Conservation (phyloP, 2,113 vertebrate species). For the Stictonetta naevosa region DNA sequence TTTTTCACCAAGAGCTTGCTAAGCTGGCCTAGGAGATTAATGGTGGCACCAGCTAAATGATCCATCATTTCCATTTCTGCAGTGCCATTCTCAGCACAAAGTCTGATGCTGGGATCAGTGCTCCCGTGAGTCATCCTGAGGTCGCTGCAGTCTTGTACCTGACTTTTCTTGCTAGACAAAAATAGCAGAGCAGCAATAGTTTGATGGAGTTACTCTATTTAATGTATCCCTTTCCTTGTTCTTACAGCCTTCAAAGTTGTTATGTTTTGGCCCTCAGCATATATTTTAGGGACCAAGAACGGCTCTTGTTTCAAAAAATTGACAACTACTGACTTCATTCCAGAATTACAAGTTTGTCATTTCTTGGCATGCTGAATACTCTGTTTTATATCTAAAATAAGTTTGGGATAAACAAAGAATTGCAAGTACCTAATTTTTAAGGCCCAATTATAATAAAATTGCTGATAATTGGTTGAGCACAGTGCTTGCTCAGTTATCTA, state of each 20-base stretch:
- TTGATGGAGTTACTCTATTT: neutral
- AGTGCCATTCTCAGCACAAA: neutral
- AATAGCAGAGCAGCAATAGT: neutral
- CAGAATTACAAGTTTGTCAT: neutral
- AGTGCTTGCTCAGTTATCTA: neutral
- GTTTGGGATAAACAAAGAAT: neutral
- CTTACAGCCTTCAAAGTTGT: neutral
- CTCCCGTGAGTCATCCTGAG: neutral
- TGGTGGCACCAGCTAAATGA: neutral
- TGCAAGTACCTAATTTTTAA: neutral
- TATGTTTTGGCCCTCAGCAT: neutral
- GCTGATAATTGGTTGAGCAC: neutral
- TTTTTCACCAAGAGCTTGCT: neutral
- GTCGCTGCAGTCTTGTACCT: rapidly evolving
- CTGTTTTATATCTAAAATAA: neutral
- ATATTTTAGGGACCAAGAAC: neutral
- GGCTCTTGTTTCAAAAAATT: neutral
- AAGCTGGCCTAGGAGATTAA: neutral
- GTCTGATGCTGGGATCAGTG: neutral
- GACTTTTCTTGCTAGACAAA: neutral
- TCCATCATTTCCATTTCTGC: neutral
- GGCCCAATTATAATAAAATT: neutral
- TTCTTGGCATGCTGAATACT: neutral
- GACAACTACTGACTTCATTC: neutral
- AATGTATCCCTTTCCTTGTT: neutral